Evolutionary conservation across 2,888 invertebrate species (phyloP).

Genomic region (Aethes cnicana): DNA sequence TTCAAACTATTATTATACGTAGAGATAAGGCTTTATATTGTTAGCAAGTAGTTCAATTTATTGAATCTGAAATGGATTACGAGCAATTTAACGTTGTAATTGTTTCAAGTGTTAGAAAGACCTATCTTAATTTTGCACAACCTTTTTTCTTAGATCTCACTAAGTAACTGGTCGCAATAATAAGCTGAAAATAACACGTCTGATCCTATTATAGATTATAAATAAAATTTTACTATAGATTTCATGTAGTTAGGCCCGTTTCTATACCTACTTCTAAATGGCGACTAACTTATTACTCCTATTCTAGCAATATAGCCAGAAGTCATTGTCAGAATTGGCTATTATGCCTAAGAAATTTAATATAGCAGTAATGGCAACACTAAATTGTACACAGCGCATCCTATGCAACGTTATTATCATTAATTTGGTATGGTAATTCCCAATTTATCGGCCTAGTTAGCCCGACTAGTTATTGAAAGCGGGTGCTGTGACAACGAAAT

Average conservation of each 20-base stretch:
- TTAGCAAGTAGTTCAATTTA: not conserved
- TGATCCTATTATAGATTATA: too few species aligned
- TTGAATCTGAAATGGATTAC: not conserved
- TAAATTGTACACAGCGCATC: conserved; percentile 9
- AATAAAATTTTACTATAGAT: too few species aligned
- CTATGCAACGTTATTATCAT: conserved; percentile 15
- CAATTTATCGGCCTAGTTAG: conserved; percentile 23
- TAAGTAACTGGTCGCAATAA: too few species aligned
- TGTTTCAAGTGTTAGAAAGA: too few species aligned
- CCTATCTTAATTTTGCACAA: too few species aligned
- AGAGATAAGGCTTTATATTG: not conserved
- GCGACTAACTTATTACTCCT: too few species aligned
- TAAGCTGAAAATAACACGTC: too few species aligned
- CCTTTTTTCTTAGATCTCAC: too few species aligned
- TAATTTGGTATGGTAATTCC: conserved; percentile 23
- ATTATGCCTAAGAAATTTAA: conserved; percentile 8
- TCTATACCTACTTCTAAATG: too few species aligned
- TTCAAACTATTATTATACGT: conserved; percentile 13
- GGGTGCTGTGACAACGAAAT: conserved; percentile 27
- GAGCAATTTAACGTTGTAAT: too few species aligned
- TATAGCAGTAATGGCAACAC: not conserved
- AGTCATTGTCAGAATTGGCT: not conserved
- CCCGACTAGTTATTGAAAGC: conserved; percentile 26
- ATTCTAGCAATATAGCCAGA: too few species aligned
- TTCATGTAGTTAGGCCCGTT: too few species aligned